Evolutionary conservation across 2,113 vertebrate species (phyloP).

Genomic region (Pomatostomus ruficeps): DNA sequence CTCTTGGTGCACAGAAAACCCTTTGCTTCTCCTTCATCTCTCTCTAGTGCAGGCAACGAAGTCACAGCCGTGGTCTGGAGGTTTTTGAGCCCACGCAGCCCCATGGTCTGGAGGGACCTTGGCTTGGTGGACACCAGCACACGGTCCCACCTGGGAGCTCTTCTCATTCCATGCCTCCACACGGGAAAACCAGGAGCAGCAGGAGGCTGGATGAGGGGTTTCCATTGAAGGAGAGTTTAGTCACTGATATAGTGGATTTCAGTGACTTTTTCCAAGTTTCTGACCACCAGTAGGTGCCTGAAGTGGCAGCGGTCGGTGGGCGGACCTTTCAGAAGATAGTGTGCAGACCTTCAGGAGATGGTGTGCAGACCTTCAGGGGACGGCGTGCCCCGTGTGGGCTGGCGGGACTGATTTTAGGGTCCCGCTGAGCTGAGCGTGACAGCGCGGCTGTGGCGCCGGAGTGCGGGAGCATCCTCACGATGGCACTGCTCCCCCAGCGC

Average conservation of each 20-base stretch:
- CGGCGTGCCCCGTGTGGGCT: background rate
- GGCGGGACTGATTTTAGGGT: background rate
- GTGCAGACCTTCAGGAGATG: too few species aligned
- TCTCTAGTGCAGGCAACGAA: background rate
- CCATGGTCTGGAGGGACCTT: background rate
- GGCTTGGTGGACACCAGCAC: background rate
- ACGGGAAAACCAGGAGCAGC: background rate
- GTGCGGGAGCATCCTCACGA: constrained; percentile 22
- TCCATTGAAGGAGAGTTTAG: background rate
- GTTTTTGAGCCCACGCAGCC: background rate
- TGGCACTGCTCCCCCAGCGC: constrained; percentile 19
- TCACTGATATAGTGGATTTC: rapidly evolving
- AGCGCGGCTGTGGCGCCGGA: background rate
- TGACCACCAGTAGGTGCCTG: background rate
- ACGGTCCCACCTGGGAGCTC: background rate
- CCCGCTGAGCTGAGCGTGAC: background rate
- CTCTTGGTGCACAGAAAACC: background rate
- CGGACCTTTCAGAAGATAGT: background rate
- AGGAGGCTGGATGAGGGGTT: background rate
- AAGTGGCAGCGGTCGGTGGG: rapidly evolving
- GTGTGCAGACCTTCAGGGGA: too few species aligned
- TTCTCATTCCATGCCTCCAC: rapidly evolving
- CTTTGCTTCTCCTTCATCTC: background rate
- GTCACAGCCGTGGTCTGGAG: background rate
- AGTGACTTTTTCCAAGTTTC: background rate